Evolutionary conservation across 1,140 invertebrate genomes (phyloP).

Genomic region (Steinernema khuongi): DNA sequence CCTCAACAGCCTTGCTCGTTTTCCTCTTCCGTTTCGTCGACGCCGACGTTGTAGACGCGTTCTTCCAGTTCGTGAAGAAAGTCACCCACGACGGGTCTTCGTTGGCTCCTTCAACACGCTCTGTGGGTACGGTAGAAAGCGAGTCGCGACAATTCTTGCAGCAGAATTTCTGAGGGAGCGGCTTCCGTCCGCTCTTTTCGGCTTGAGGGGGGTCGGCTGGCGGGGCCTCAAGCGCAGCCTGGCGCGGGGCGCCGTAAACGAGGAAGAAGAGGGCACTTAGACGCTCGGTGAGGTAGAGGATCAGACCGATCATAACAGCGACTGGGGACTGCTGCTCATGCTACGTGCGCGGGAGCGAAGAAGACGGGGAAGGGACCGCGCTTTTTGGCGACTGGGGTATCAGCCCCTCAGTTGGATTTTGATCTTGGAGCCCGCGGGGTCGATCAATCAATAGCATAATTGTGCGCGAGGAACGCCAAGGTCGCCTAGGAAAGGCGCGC

Average conservation of each 20-base stretch:
- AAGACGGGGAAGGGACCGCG: not conserved
- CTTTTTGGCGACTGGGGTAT: not conserved
- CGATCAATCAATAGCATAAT: constrained; percentile 6
- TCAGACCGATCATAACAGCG: constrained; percentile 6
- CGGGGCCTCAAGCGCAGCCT: not conserved
- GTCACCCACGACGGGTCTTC: constrained; percentile 4
- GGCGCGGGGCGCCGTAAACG: not conserved
- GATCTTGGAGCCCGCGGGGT: not conserved
- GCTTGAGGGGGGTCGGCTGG: not conserved
- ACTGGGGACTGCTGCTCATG: not conserved
- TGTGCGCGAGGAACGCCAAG: not conserved
- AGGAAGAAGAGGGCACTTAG: not conserved
- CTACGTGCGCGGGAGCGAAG: not conserved
- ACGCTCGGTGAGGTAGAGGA: not conserved
- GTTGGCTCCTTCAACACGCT: not conserved
- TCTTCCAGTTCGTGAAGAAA: constrained; percentile 13
- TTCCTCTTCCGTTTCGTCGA: not conserved
- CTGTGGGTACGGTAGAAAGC: not conserved
- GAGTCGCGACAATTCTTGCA: constrained; percentile 12
- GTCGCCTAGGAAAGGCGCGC: not conserved
- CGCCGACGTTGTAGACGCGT: not conserved
- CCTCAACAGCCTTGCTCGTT: not conserved
- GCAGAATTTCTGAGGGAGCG: not conserved
- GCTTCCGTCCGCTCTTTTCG: not conserved
- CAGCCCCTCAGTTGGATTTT: not conserved